Evolutionary conservation across 2,888 invertebrate genomes (phyloP).

Genomic region (Mallateleia sp.): DNA sequence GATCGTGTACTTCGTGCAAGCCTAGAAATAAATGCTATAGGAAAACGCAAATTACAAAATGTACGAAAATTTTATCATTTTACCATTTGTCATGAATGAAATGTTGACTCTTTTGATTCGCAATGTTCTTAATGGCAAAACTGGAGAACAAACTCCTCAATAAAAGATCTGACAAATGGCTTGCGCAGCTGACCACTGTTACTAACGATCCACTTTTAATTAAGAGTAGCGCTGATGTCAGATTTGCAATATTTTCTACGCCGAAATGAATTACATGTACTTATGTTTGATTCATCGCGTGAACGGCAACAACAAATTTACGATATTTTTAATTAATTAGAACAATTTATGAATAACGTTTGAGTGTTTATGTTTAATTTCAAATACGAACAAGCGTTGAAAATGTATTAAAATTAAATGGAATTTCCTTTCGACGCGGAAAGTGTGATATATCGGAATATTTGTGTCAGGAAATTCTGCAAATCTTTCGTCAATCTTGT

Average conservation of each 20-base stretch:
- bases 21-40: neutral
- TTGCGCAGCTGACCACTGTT: neutral
- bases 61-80: neutral
- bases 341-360: neutral
- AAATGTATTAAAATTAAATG: constrained; percentile 3
- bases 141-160: neutral
- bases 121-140: neutral
- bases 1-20: neutral
- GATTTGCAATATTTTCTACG: constrained; percentile 16
- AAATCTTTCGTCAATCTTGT: constrained; percentile 6
- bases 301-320: neutral
- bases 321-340: constrained; percentile 18
- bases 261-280: constrained; percentile 3
- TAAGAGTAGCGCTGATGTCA: neutral
- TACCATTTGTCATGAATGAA: neutral
- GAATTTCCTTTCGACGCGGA: neutral
- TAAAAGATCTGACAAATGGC: neutral
- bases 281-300: neutral
- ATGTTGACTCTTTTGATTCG: neutral
- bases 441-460: neutral
- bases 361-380: neutral
- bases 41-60: neutral
- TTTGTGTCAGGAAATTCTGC: constrained; percentile 8
- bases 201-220: neutral
- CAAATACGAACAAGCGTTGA: neutral